Evolutionary conservation across 2,113 vertebrate genomes (phyloP).

Genomic region (Rhinopithecus roxellana): DNA sequence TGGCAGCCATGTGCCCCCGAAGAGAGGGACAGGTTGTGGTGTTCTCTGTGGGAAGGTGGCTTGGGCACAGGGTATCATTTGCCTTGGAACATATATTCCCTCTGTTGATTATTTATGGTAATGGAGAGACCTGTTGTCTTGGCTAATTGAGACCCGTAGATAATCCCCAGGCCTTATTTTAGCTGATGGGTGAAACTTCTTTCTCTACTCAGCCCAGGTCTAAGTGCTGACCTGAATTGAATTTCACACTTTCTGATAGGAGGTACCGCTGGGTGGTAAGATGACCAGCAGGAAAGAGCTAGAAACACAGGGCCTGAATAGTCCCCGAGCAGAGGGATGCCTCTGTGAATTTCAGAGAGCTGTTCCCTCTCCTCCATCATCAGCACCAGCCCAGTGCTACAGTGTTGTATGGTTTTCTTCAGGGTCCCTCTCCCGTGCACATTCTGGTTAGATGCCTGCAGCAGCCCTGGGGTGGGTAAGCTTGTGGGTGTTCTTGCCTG

Average conservation of each 20-base stretch:
- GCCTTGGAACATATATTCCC: background rate
- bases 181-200: background rate
- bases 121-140: background rate
- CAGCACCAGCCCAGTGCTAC: background rate
- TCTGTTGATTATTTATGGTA: background rate
- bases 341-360: background rate
- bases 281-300: background rate
- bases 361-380: accelerated
- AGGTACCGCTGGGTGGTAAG: background rate
- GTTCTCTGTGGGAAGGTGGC: background rate
- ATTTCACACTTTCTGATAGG: background rate
- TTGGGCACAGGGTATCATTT: background rate
- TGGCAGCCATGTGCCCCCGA: accelerated
- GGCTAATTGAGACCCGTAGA: background rate
- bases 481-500: background rate
- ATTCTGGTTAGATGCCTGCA: background rate
- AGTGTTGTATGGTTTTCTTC: background rate
- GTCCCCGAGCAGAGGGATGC: background rate
- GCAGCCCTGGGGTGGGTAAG: background rate
- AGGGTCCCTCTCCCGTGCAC: accelerated
- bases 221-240: background rate
- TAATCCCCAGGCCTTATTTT: background rate
- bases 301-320: background rate
- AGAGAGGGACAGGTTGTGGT: background rate
- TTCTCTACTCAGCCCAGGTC: background rate